Evolutionary conservation across 2,797 vertebrate genomes (phyloP).

Genomic region (Sylvia borin): DNA sequence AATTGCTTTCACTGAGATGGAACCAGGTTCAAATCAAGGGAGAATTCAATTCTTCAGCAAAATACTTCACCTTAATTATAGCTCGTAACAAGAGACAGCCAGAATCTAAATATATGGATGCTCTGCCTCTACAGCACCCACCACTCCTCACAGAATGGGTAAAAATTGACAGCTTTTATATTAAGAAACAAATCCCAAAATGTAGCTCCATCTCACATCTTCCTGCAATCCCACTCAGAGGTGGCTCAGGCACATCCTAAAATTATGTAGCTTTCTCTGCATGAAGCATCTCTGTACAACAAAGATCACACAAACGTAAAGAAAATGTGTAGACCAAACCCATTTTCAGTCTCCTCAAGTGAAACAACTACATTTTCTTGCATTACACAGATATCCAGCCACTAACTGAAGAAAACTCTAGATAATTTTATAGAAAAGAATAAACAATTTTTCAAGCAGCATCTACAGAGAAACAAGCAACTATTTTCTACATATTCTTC

Average conservation of each 20-base stretch:
- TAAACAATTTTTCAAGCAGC: not conserved
- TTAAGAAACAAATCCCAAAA: slow-evolving; percentile 23
- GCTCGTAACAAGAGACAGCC: not conserved
- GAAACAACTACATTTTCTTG: not conserved
- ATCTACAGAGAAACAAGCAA: not conserved
- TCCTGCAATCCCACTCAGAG: slow-evolving; percentile 1
- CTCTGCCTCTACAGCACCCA: slow-evolving; percentile 1
- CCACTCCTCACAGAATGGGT: not conserved
- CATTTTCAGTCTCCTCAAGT: not conserved
- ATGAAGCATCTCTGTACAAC: not conserved
- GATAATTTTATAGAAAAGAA: not conserved
- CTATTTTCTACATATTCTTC: not conserved
- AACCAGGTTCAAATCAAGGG: slow-evolving; percentile 16
- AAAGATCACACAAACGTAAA: not conserved
- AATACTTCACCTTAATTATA: slow-evolving; percentile 36
- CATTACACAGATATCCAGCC: not conserved
- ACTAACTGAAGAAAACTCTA: not conserved
- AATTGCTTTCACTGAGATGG: slow-evolving; percentile 21
- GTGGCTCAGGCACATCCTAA: not conserved
- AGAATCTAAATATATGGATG: slow-evolving; percentile 27
- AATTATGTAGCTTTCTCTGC: not conserved
- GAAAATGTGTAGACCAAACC: not conserved
- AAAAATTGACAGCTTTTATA: slow-evolving; percentile 31
- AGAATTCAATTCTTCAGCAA: slow-evolving; percentile 19
- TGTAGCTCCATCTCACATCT: not conserved